A percentile compares a stretch with the other conserved stretches of the same genome.
Conservation (phyloP, 2,888 invertebrate genomes). For the Syritta pipiens region DNA sequence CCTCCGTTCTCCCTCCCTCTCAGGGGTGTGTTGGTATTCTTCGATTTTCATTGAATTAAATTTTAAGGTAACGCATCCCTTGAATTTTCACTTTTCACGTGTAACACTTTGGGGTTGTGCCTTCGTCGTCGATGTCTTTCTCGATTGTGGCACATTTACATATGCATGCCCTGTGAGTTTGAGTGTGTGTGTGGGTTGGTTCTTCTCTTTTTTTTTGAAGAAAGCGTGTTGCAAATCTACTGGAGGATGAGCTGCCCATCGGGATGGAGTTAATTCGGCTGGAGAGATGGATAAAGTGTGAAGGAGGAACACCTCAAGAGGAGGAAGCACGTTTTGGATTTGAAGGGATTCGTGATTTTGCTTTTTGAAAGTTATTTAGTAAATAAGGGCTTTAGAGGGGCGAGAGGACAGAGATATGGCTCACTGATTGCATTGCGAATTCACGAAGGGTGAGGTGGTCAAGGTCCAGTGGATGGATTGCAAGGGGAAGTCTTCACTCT, state of each 20-base stretch:
- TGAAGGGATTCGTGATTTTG: conserved; percentile 24
- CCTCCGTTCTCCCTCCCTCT: conserved; percentile 26
- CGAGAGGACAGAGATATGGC: conserved; percentile 11
- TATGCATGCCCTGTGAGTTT: not conserved
- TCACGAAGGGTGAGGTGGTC: too few relatives aligned
- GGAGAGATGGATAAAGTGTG: not conserved
- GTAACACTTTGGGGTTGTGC: not conserved
- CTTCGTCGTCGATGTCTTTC: too few relatives aligned
- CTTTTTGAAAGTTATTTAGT: conserved; percentile 19
- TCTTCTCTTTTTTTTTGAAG: too few relatives aligned
- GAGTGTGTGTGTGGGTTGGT: conserved; percentile 12
- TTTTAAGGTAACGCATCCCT: conserved; percentile 51
- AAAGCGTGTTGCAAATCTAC: conserved; percentile 28
- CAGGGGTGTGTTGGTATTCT: conserved; percentile 35
- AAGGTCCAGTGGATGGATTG: too few relatives aligned
- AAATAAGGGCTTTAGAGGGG: not conserved
- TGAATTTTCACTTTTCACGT: conserved; percentile 59
- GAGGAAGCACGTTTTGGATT: conserved; percentile 28
- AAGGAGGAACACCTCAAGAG: conserved; percentile 6
- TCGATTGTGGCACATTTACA: conserved; percentile 4
- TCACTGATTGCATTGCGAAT: conserved; percentile 27
- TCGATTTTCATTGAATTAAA: conserved; percentile 68
- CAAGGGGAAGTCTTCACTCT: too few relatives aligned
- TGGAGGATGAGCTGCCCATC: conserved; percentile 1
- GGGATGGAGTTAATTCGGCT: conserved; percentile 9